Evolutionary conservation across 2,888 invertebrate species (phyloP).

Genomic region (Drosophila nr. perissopoda): DNA sequence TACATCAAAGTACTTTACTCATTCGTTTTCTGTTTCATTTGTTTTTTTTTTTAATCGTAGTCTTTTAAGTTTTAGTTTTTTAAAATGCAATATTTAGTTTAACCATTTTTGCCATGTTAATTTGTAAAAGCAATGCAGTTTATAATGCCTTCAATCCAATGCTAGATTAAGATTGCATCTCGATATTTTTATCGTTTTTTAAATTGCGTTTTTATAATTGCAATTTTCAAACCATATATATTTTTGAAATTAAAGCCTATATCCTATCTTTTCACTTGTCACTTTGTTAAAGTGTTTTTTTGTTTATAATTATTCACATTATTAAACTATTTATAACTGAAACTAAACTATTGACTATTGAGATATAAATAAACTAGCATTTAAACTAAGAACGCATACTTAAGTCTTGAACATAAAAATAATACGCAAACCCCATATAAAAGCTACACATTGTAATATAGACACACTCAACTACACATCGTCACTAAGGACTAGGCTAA

Average conservation of each 20-base stretch:
- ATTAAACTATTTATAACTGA: slow-evolving; percentile 76
- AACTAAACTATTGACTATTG: slow-evolving; percentile 80
- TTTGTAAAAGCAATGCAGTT: slow-evolving; percentile 71
- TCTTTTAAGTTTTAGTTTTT: slow-evolving; percentile 61
- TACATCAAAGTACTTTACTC: slow-evolving; percentile 71
- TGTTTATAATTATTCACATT: slow-evolving; percentile 66
- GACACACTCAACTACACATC: slow-evolving; percentile 60
- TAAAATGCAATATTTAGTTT: slow-evolving; percentile 74
- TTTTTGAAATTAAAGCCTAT: slow-evolving; percentile 10
- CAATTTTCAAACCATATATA: slow-evolving; percentile 21
- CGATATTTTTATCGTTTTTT: slow-evolving; percentile 16
- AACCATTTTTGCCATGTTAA: slow-evolving; percentile 72
- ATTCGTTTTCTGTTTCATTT: slow-evolving; percentile 28
- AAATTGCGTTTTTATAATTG: slow-evolving; percentile 13
- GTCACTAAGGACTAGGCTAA: slow-evolving; percentile 72
- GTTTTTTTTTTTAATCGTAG: slow-evolving; percentile 48
- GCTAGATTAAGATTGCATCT: slow-evolving; percentile 39
- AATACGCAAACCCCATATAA: slow-evolving; percentile 45
- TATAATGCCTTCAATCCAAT: slow-evolving; percentile 48
- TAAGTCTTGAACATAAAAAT: slow-evolving; percentile 56
- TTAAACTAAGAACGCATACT: slow-evolving; percentile 54
- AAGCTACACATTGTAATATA: slow-evolving; percentile 74
- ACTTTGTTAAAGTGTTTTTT: slow-evolving; percentile 49
- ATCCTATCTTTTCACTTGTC: slow-evolving; percentile 20
- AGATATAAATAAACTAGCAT: slow-evolving; percentile 68